Base-by-base conservation (phyloP, 2,888 invertebrate genomes). In the Gymnoscelis rufifasciata region DNA sequence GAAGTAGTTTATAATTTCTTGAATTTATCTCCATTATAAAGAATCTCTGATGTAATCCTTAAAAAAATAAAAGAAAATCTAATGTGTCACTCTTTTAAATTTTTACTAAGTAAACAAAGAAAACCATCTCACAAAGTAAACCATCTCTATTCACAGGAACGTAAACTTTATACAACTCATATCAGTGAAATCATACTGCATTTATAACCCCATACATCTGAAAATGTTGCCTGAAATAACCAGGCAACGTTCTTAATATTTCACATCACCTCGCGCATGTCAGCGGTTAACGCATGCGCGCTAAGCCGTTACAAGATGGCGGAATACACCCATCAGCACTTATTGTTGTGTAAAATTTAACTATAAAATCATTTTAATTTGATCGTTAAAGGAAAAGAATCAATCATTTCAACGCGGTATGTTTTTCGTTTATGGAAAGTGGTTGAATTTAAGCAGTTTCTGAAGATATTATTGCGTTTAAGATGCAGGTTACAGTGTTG, bases 251-350 rank as follows among this genome's bases (percentile, higher is more conserved):
- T 31, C 27, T 24, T 3, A 46, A 46, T 47, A 38, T 30, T 46
- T 41, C 13, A 38, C 44, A 52, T 42, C 54, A 42, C 54, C 56
- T 58, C 54, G 43, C 49, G 30, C 4, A 28, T 31, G 11, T 7
- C 26, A n/a, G 15, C 3, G 35, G 10, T 7, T 15, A 40, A 63
- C 65, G 70, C 78, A 73, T 70, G 76, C 65, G 68, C 60, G 50
- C 15, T 38, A 43, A 10, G 33, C 2, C 14, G 31, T 39, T 50
- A 43, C 59, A 68, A 71, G 51, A 78, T 78, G 78, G 78, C 74
- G 64, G 68, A 56, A 47, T 55, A 54, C 55, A 63, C 63, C 67
- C 61, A 53, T 48, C 54, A 47, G 38, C 50, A 58, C 50, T 59
- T 55, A 64, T 66, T 66, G 69, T 70, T 65, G 59, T 64, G 59